Evolutionary conservation across 1,140 invertebrate species (phyloP).

Genomic region (Papilio glaucus): DNA sequence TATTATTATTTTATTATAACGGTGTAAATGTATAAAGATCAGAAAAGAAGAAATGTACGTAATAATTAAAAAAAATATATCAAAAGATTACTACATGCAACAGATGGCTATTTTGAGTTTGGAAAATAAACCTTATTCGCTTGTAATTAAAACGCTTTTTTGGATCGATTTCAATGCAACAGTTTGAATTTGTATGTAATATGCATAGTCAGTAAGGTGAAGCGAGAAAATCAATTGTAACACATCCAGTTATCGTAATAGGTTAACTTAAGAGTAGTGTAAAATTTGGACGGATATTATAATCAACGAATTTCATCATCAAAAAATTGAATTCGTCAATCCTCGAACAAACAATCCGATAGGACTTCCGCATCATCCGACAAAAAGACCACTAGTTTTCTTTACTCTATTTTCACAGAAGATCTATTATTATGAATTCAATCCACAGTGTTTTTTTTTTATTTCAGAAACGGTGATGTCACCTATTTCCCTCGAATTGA

Average conservation of each 20-base stretch:
- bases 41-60: too few relatives aligned
- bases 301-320: too few relatives aligned
- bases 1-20: too few relatives aligned
- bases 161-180: neutral
- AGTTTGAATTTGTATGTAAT: neutral
- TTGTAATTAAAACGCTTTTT: neutral
- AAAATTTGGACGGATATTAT: too few relatives aligned
- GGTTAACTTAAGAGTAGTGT: too few relatives aligned
- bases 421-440: neutral
- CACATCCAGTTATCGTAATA: too few relatives aligned
- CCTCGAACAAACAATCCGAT: too few relatives aligned
- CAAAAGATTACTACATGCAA: neutral
- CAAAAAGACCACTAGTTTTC: neutral
- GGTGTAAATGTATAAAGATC: too few relatives aligned
- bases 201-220: too few relatives aligned
- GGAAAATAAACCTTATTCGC: slow-evolving; percentile 9
- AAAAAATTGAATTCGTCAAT: too few relatives aligned
- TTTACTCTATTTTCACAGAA: neutral
- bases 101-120: slow-evolving; percentile 1
- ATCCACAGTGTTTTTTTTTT: slow-evolving; percentile 9
- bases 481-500: slow-evolving; percentile 56
- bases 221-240: too few relatives aligned
- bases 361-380: too few relatives aligned
- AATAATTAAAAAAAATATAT: neutral
- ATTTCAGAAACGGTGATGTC: slow-evolving; percentile 64